These are phyloP conservation scores for Myopa testacea DNA, from an alignment of 2,888 invertebrate genomes.

Conservation along the genomic window DNA sequence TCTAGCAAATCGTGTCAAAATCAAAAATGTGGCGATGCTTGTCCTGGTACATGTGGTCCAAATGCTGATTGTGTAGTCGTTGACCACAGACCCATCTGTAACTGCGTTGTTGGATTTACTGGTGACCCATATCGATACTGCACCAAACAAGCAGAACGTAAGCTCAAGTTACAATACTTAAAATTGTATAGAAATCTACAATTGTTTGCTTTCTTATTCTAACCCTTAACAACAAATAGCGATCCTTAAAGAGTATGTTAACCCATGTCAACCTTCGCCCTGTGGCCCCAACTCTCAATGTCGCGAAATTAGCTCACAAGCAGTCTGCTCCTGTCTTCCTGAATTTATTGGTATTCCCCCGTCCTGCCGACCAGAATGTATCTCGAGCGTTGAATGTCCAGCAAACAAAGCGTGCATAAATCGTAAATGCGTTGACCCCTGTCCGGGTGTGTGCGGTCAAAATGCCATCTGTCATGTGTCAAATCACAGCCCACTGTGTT, in stretches of 20 bases:
- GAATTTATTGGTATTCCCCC: slow-evolving; percentile 76
- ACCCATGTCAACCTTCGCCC: slow-evolving; percentile 72
- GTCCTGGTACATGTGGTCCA: slow-evolving; percentile 80
- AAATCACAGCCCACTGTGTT: slow-evolving; percentile 84
- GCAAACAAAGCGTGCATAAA: slow-evolving; percentile 77
- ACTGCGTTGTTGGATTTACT: slow-evolving; percentile 74
- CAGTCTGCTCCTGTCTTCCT: slow-evolving; percentile 78
- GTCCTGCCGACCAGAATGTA: slow-evolving; percentile 81
- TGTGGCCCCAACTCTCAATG: slow-evolving; percentile 84
- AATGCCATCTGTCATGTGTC: slow-evolving; percentile 79
- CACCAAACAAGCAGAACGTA: slow-evolving; percentile 66
- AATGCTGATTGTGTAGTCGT: slow-evolving; percentile 80
- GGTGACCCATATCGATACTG: slow-evolving; percentile 74
- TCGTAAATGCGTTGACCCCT: slow-evolving; percentile 80
- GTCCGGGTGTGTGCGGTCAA: slow-evolving; percentile 80
- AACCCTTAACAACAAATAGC: slow-evolving; percentile 58
- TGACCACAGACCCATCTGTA: slow-evolving; percentile 78
- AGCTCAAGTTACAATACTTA: slow-evolving; percentile 49
- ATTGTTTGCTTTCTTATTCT: not conserved
- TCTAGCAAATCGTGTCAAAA: slow-evolving; percentile 79
- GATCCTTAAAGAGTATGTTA: slow-evolving; percentile 68
- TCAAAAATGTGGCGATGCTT: slow-evolving; percentile 81
- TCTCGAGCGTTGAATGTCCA: slow-evolving; percentile 78
- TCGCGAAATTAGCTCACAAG: slow-evolving; percentile 75
- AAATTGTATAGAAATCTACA: slow-evolving; percentile 19